Evolutionary conservation across 2,888 invertebrate species (phyloP).

Genomic region (Lochmaea crataegi): DNA sequence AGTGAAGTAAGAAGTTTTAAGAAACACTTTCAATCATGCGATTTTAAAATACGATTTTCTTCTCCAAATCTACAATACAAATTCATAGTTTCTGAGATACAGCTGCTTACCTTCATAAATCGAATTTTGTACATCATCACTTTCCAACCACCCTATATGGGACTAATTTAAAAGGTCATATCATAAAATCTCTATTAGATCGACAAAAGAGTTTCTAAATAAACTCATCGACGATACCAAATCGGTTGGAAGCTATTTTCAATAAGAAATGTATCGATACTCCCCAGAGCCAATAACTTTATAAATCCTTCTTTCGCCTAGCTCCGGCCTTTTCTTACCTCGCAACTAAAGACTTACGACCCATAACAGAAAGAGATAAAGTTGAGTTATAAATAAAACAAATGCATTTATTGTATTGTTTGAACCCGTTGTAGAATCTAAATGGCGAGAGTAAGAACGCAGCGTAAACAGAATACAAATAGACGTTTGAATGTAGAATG

Average conservation of each 20-base stretch:
- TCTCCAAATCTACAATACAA: too few species aligned
- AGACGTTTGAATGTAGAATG: slow-evolving; percentile 35
- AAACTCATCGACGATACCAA: slow-evolving; percentile 24
- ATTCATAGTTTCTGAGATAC: too few species aligned
- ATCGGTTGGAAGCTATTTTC: slow-evolving; percentile 21
- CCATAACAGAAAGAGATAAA: slow-evolving; percentile 30
- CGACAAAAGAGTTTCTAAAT: slow-evolving; percentile 25
- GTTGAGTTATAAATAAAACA: slow-evolving; percentile 35
- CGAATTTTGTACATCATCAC: too few species aligned
- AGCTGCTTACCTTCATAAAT: too few species aligned
- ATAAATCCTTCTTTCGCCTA: slow-evolving; percentile 32
- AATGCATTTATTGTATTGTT: slow-evolving; percentile 45
- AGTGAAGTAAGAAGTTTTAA: too few species aligned
- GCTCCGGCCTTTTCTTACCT: too few species aligned
- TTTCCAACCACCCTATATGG: too few species aligned
- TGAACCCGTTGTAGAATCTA: slow-evolving; percentile 44
- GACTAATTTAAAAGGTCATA: slow-evolving; percentile 6
- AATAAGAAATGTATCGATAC: slow-evolving; percentile 22
- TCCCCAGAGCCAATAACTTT: slow-evolving; percentile 29
- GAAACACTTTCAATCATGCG: too few species aligned
- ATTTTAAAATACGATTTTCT: too few species aligned
- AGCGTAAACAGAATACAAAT: slow-evolving; percentile 49
- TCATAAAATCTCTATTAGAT: slow-evolving; percentile 21
- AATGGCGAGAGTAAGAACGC: slow-evolving; percentile 46
- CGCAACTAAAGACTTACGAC: slow-evolving; percentile 20